Base-by-base conservation (phyloP, 2,797 vertebrate species). In the Siniperca obscura region DNA sequence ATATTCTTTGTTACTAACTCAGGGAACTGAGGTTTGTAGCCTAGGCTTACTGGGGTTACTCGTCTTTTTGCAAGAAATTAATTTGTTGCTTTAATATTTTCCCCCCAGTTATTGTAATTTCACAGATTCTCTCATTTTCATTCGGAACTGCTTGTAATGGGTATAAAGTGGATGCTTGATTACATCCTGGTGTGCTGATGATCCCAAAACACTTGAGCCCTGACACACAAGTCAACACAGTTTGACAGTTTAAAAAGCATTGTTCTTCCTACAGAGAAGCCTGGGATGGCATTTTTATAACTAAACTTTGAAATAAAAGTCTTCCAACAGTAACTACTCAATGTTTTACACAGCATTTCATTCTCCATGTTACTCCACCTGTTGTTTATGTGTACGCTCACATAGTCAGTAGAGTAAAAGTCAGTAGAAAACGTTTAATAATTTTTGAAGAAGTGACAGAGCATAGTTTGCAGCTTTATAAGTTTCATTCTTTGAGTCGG, bases 1-100 rank as follows among this genome's bases (percentile, higher is more conserved):
- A 93, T 90, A 85, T 90, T 88, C 85, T 92, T 94, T 94, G 92
- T 93, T 95, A 96, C 95, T 95, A 95, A 96, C 95, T 96, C 96
- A 96, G 96, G 96, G 95, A 96, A 91, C 93, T 94, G 95, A 95
- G 93, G 88, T 91, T 94, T 88, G 84, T 90, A 89, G 90, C 89
- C 90, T 89, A 82, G 85, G 77, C 72, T 83, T 76, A 73, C 83
- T 85, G 85, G 87, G 78, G 70, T 84, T 74, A 40, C 56, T 89
- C 74, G 76, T 90, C 84, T 66, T 89, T 91, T 88, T 91, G 72
- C 65, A 91, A 88, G 77, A 89, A 91, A 89, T 80, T 12, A 76
- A 89, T 82, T 76, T 89, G 65, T 91, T 92, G 90, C 87, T 91
- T 90, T 83, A 88, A 89, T 89, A 70, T 91, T 8, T 25, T 3